Percentiles rank a stretch among this genome's conserved stretches.
phyloP scores from a whole-genome alignment of 2,113 vertebrate genomes.

The Neotoma lepida region DNA sequence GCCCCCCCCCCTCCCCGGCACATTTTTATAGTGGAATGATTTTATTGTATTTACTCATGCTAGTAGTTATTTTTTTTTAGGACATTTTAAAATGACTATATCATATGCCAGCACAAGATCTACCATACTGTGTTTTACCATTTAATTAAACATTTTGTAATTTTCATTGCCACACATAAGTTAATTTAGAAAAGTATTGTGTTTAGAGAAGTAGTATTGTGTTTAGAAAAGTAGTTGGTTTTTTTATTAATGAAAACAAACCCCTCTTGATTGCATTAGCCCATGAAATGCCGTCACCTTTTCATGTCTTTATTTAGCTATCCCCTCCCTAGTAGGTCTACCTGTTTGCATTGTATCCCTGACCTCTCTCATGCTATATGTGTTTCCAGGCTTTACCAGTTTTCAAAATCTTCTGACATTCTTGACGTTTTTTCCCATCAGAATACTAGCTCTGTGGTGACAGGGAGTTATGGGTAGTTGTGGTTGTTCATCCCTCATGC shows the following conservation, averaged over 20 bases:
- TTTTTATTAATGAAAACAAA: slow-evolving; percentile 14
- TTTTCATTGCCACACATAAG: neutral
- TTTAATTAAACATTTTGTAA: neutral
- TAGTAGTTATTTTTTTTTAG: slow-evolving; percentile 17
- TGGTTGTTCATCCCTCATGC: neutral
- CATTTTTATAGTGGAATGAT: neutral
- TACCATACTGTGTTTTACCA: slow-evolving; percentile 17
- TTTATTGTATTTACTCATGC: slow-evolving; percentile 21
- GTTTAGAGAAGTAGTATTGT: no score
- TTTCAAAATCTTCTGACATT: slow-evolving; percentile 16
- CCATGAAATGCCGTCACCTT: neutral
- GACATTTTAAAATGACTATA: neutral
- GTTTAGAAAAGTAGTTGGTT: no score
- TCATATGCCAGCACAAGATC: neutral
- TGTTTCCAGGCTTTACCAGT: slow-evolving; percentile 10
- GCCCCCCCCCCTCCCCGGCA: no score
- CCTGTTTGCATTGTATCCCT: neutral
- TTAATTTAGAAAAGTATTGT: neutral
- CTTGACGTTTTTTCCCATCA: neutral
- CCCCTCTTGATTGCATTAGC: neutral
- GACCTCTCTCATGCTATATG: neutral
- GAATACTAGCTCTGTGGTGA: neutral
- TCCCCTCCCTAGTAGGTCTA: neutral
- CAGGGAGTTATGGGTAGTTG: slow-evolving; percentile 1
- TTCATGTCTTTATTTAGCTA: neutral